These are phyloP conservation scores for Menidia beryllina DNA, from an alignment of 2,113 vertebrate species.

Conservation along the genomic window DNA sequence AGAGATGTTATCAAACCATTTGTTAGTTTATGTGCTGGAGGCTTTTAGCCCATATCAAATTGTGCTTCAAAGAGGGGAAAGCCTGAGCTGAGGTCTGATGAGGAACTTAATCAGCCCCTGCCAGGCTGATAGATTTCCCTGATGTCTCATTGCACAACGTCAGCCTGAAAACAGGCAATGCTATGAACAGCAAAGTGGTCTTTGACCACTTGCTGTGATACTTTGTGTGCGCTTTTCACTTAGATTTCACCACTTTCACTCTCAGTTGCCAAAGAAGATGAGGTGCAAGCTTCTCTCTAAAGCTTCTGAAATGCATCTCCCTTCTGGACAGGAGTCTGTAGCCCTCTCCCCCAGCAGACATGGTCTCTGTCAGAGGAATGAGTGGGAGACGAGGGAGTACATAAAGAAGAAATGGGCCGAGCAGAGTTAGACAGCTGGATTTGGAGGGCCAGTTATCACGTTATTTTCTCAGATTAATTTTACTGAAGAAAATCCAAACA, in stretches of 20 bases:
- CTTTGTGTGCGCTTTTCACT: constrained; percentile 9
- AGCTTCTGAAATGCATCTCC: neutral
- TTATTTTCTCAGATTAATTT: too few relatives aligned
- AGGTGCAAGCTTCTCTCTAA: neutral
- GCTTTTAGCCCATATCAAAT: constrained; percentile 16
- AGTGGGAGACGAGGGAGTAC: constrained; percentile 9
- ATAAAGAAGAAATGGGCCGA: constrained; percentile 19
- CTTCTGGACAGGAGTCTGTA: neutral
- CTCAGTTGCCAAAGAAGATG: neutral
- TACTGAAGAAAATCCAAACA: too few relatives aligned
- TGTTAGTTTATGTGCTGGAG: constrained; percentile 12
- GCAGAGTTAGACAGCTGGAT: neutral
- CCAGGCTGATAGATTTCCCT: neutral
- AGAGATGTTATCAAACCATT: constrained; percentile 11
- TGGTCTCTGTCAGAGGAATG: constrained; percentile 14
- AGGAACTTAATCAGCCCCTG: neutral
- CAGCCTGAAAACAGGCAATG: neutral
- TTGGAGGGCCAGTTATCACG: constrained; percentile 1
- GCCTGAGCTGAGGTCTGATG: neutral
- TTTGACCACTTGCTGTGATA: constrained; percentile 4
- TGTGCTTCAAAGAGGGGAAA: constrained; percentile 2
- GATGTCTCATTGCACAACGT: neutral
- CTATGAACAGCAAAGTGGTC: neutral
- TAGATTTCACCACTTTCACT: constrained; percentile 13
- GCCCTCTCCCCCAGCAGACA: neutral